Evolutionary conservation across 2,113 vertebrate species (phyloP).

Genomic region (Rutilus rutilus): DNA sequence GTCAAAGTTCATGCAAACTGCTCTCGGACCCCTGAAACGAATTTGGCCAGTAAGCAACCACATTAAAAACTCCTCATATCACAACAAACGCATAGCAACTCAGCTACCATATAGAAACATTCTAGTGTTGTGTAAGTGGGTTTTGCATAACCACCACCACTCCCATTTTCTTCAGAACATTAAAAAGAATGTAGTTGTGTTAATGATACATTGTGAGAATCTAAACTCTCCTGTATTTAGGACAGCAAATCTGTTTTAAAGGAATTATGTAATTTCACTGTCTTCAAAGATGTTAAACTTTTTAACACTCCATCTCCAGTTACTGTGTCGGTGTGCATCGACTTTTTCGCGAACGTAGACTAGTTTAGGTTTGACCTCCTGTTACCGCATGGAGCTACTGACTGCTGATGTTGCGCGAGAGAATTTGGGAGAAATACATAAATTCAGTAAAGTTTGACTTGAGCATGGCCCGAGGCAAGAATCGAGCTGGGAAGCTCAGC

Average conservation of each 20-base stretch:
- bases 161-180: neutral
- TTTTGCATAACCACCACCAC: neutral
- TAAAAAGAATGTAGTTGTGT: neutral
- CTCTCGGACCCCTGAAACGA: neutral
- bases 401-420: slow-evolving; percentile 51
- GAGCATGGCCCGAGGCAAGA: slow-evolving; percentile 55
- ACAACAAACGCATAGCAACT: too few species aligned
- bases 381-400: slow-evolving; percentile 24
- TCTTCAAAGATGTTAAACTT: neutral
- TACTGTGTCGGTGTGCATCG: slow-evolving; percentile 11
- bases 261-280: slow-evolving; percentile 8
- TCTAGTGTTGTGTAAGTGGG: neutral
- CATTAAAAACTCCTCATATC: too few species aligned
- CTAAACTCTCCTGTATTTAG: neutral
- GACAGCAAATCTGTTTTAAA: neutral
- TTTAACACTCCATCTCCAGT: neutral
- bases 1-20: neutral
- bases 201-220: neutral
- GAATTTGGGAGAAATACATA: slow-evolving; percentile 51
- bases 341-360: slow-evolving; percentile 19
- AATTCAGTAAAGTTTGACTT: slow-evolving; percentile 56
- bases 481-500: slow-evolving; percentile 50
- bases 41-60: neutral
- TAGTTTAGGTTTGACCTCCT: slow-evolving; percentile 34
- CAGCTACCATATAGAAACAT: too few species aligned